Evolutionary conservation across 2,797 vertebrate species (phyloP).

Genomic region (Melanotaenia maccullochi): DNA sequence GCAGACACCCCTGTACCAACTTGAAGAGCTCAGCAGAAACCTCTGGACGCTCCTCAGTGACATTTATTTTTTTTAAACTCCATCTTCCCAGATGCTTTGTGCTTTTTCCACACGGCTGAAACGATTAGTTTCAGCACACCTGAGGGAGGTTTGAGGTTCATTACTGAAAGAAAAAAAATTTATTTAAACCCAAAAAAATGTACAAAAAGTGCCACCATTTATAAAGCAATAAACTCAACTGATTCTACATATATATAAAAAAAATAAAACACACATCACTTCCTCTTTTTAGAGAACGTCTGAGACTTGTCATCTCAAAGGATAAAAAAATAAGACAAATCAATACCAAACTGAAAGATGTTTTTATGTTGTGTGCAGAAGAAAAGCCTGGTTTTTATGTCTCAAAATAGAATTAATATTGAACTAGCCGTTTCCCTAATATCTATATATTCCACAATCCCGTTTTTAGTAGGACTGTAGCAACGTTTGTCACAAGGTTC

Average conservation of each 20-base stretch:
- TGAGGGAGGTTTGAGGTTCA: constrained; percentile 22
- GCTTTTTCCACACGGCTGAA: constrained; percentile 42
- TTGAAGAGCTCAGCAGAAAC: constrained; percentile 31
- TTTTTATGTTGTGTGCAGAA: constrained; percentile 65
- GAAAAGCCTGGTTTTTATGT: constrained; percentile 42
- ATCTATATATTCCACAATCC: constrained; percentile 72
- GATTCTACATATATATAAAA: constrained; percentile 22
- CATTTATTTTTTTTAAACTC: neutral
- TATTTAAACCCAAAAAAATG: constrained; percentile 52
- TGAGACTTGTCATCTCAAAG: constrained; percentile 32
- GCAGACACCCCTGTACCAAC: constrained; percentile 14
- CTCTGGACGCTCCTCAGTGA: constrained; percentile 5
- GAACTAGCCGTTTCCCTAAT: constrained; percentile 63
- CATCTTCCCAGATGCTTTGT: constrained; percentile 35
- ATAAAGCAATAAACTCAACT: constrained; percentile 58
- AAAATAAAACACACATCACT: constrained; percentile 25
- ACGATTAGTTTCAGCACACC: constrained; percentile 26
- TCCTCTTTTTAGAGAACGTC: constrained; percentile 23
- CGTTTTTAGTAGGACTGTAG: constrained; percentile 75
- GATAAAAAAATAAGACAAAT: constrained; percentile 42
- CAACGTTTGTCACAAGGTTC: constrained; percentile 72
- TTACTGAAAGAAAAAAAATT: constrained; percentile 29
- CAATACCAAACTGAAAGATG: constrained; percentile 39
- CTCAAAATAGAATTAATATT: constrained; percentile 65
- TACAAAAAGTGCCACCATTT: constrained; percentile 70